Percentiles rank a stretch among this genome's conserved stretches.
Conservation (phyloP, 2,888 invertebrate species). For the Lycia hirtaria region DNA sequence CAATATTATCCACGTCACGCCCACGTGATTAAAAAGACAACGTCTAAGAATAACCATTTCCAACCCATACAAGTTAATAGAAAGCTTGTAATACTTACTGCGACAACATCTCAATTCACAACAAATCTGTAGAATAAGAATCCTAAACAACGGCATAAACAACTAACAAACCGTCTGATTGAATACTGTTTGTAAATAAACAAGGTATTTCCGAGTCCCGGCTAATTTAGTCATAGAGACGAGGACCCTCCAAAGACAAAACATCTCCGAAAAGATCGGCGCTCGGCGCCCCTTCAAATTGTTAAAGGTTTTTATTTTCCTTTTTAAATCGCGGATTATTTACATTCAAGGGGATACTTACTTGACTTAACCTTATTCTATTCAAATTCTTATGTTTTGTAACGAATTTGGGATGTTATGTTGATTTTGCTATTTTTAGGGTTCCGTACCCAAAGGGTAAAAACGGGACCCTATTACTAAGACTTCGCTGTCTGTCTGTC, state of each 20-base stretch:
- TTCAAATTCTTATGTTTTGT: slow-evolving; percentile 5
- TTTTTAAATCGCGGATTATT: slow-evolving; percentile 22
- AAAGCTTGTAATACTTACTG: neutral
- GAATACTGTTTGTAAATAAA: slow-evolving; percentile 16
- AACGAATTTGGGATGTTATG: neutral
- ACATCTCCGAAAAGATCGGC: slow-evolving; percentile 24
- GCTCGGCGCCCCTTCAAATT: slow-evolving; percentile 22
- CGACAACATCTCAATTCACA: neutral
- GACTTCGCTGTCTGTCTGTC: too few relatives aligned
- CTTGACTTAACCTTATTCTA: slow-evolving; percentile 17
- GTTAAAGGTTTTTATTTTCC: slow-evolving; percentile 26
- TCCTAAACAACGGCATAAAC: neutral
- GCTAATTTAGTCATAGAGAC: slow-evolving; percentile 30
- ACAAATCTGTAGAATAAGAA: neutral
- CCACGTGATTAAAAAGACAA: too few relatives aligned
- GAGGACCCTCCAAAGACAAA: slow-evolving; percentile 27
- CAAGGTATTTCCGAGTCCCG: slow-evolving; percentile 8
- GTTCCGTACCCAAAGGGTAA: too few relatives aligned
- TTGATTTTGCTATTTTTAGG: neutral
- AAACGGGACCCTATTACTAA: too few relatives aligned
- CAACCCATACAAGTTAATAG: neutral
- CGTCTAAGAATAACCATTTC: too few relatives aligned
- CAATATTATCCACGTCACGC: too few relatives aligned
- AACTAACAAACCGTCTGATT: slow-evolving; percentile 3
- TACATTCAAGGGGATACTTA: slow-evolving; percentile 10